Base-by-base conservation (phyloP, 2,888 invertebrate genomes). In the Papilio protenor region DNA sequence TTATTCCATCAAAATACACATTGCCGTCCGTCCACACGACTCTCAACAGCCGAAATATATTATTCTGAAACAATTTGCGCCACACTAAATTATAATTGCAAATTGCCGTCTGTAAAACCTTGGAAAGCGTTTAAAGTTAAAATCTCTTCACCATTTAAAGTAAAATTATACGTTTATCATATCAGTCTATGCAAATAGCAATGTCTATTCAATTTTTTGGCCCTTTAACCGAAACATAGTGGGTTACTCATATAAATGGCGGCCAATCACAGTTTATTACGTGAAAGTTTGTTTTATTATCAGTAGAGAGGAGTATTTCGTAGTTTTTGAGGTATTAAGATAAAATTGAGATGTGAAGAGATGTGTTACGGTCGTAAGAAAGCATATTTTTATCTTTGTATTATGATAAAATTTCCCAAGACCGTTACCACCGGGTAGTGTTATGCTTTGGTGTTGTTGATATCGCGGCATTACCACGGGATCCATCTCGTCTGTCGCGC, bases 1-100 rank as follows among this genome's bases (percentile, higher is more conserved):
- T 64, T 66, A 73, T 73, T 77, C 72, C 14, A 77, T 76, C 70
- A 76, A 71, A 70, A 70, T 76, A 59, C 23, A 55, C 55, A 69
- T 40, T 52, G 66, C 21, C 33, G 66, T 14, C 23, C 61, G 33
- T 27, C 40, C n/a, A 64, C 47, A 61, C 27, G 40, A 23, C 10
- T n/a, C 40, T 23, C 47, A 16, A 14, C 74, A 5, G 40, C 52
- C 33, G 40, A 64, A 16, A 2, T 21, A n/a, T n/a, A 27, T 52
- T n/a, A 75, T 66, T 75, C 55, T 55, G 55, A 66, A 52, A 66
- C 49, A 55, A 33, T 40, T 66, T 75, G 55, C 33, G 49, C 11
- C 52, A 33, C 12, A 55, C n/a, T 55, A 55, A 27, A 72, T 72
- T 55, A 72, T 72, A 72, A 55, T 69, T 69, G 66, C 66, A 21